Base-by-base conservation (phyloP, 1,140 invertebrate genomes). In the Acromyrmex charruanus region DNA sequence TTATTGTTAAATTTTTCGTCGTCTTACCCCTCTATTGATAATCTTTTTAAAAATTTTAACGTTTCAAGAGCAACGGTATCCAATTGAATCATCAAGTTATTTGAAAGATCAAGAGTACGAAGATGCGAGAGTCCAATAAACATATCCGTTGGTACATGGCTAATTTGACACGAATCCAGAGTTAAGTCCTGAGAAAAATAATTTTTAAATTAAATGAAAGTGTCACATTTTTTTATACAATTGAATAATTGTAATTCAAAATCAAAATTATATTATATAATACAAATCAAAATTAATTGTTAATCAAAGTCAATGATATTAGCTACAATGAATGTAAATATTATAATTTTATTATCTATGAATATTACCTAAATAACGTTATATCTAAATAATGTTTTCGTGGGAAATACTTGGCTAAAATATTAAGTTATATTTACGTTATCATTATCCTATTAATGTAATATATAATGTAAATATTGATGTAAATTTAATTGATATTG, bases 101-200 rank as follows among this genome's bases (percentile, higher is more conserved):
- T 91, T 0, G 94, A 93, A 35, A 95, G 90, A 81, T 95, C 92
- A 74, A 95, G 92, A 4, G 53, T 92, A 68, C 91, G 93, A 77
- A 95, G 80, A 35, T 91, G 88, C 3, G 82, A 85, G 14, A 95
- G 77, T 35, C 92, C 89, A 35, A 77, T 75, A 71, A 95, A 95
- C 7, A 90, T 93, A 14, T 93, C 91, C 3, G 35, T 4, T 7
- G 91, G 86, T 53, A 95, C 80, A 44, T 92, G 71, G 66, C 88
- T 92, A 74, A 95, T 94, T 79, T 85, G 86, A 86, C 95, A 95
- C 4, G 80, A 88, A 69, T 92, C 92, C 44, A 95, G n/a, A 81
- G 87, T 89, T 18, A 95, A 85, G 16, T 93, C 92, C 95, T 95
- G 72, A 0, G 74, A 53, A 84, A 14, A 87, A 68, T 68, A 31